Evolutionary conservation across 2,888 invertebrate species (phyloP).

Genomic region (Meteorus cinctellus): DNA sequence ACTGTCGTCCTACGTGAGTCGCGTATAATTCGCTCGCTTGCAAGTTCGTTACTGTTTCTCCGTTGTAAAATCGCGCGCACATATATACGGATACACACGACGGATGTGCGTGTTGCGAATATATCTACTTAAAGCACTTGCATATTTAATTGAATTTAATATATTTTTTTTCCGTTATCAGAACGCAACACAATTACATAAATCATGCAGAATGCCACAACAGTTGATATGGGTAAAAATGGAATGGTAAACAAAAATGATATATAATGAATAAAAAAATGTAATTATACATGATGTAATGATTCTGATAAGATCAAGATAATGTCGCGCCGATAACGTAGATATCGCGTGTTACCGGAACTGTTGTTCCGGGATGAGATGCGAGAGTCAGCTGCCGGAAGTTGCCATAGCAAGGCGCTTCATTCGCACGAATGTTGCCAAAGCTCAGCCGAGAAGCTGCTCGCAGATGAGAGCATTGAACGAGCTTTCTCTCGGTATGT

Average conservation of each 20-base stretch:
- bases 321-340: slow-evolving; percentile 65
- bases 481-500: slow-evolving; percentile 45
- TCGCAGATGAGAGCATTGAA: slow-evolving; percentile 40
- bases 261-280: too few relatives aligned
- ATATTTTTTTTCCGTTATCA: slow-evolving; percentile 17
- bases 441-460: slow-evolving; percentile 64
- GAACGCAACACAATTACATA: slow-evolving; percentile 19
- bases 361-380: slow-evolving; percentile 62
- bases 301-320: slow-evolving; percentile 3
- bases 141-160: slow-evolving; percentile 35
- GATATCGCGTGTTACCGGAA: slow-evolving; percentile 60
- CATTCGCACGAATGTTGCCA: slow-evolving; percentile 51
- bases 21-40: slow-evolving; percentile 29
- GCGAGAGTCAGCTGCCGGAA: slow-evolving; percentile 62
- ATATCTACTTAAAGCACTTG: slow-evolving; percentile 26
- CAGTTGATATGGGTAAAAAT: neutral
- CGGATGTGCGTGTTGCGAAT: slow-evolving; percentile 43
- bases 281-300: too few relatives aligned
- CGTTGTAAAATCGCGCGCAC: slow-evolving; percentile 24
- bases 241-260: neutral
- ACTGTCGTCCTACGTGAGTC: slow-evolving; percentile 44
- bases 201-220: slow-evolving; percentile 10
- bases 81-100: slow-evolving; percentile 29
- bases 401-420: slow-evolving; percentile 66
- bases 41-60: neutral